Evolutionary conservation across 2,888 invertebrate species (phyloP), one percentile per base, ranked within the genome.

Genomic region (Euphydryas editha): DNA sequence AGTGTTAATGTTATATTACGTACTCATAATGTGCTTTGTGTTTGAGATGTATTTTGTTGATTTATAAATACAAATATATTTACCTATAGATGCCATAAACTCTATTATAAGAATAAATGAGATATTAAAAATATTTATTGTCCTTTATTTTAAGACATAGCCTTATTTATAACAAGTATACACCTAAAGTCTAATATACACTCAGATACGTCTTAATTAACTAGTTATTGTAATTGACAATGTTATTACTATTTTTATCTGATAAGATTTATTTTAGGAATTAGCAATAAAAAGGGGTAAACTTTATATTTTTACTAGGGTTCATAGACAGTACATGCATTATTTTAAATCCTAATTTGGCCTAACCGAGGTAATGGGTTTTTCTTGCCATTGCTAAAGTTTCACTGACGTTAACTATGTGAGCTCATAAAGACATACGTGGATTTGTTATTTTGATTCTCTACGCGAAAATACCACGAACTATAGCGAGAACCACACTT

Each of bases 401-500:
- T n/a, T n/a, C n/a, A n/a, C n/a, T n/a, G n/a, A n/a, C n/a, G n/a
- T n/a, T n/a, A n/a, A n/a, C n/a, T n/a, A n/a, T n/a, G n/a, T n/a
- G n/a, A n/a, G n/a, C n/a, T n/a, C n/a, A n/a, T n/a, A n/a, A n/a
- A n/a, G n/a, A n/a, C n/a, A 47, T 21, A 30, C 18, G 55, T 24
- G 17, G 18, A 4, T 20, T 30, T 58, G 42, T 62, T 55, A 58
- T 11, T 59, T 64, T 57, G 13, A 47, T 21, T 20, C 30, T 69
- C 57, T 70, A 72, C 63, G 75, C 78, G 68, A 85, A 80, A 61
- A 84, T 75, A 17, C 82, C 81, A 66, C 78, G 76, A 66, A 84
- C 79, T 13, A 84, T 68, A 0, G 81, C 78, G 3, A 83, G 77
- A 15, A 83, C 78, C n/a, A 82, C 71, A 64, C 79, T 81, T 72